Evolutionary conservation across 2,888 invertebrate genomes (phyloP), one percentile per base, ranked within the genome.

Genomic region (Drosophila heteroneura): DNA sequence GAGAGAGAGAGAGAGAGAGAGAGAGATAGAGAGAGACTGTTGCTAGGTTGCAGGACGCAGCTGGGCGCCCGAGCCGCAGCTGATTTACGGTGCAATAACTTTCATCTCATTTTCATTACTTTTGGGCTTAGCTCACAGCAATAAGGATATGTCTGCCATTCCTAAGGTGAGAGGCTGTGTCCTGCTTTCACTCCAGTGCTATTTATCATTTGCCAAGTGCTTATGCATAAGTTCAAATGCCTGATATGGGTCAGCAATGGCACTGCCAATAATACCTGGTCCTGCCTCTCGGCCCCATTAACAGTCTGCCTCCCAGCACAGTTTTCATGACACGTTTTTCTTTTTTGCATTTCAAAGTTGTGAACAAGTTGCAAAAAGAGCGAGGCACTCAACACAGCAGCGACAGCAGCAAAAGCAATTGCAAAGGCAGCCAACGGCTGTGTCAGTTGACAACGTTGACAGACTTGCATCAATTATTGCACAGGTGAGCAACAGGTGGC

Each of bases 61-160:
- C 89, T 89, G 85, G 85, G 68, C 47, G 89, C 63, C 70, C 53
- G 6, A 53, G n/a, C 56, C 52, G 68, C 74, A 39, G 57, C 89
- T 86, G 85, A 86, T 86, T 86, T 86, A 86, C 90, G 79, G 71
- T 86, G 90, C 87, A 90, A 91, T 90, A 89, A 89, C 89, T 91
- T 82, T 85, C 85, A 87, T 81, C 91, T 90, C 89, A 90, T 90
- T 90, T 89, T 90, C 91, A 91, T 91, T 89, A 88, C 84, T 72
- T 81, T 82, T 53, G 69, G 70, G 81, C 90, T 86, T 79, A 84
- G 80, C 74, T 70, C 30, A 41, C 5, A 33, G 71, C 33, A 52
- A 32, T 57, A 35, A 67, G 67, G 35, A 67, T 44, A 47, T 26
- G 26, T 54, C 54, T 39, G n/a, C 30, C 49, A 35, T 14, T 4